A percentile compares a stretch with the other conserved stretches of the same genome.
Conservation (phyloP, 2,113 vertebrate species). For the Actenoides hombroni region DNA sequence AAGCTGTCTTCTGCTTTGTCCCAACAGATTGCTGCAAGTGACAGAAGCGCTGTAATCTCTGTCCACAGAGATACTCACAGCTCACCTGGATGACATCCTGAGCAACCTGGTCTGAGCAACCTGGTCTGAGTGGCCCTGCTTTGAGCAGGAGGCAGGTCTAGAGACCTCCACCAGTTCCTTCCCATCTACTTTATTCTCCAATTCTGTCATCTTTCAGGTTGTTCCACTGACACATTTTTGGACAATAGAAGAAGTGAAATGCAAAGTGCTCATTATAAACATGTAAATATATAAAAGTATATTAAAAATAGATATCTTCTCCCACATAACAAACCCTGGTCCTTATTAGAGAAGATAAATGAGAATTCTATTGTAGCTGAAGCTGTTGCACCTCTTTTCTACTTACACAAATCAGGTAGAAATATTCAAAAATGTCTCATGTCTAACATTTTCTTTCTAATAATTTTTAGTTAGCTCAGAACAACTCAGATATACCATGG, state of each 20-base stretch:
- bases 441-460: background rate
- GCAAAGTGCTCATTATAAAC: background rate
- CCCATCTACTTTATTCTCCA: background rate
- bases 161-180: background rate
- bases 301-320: background rate
- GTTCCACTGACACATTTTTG: background rate
- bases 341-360: background rate
- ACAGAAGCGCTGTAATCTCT: fast-evolving
- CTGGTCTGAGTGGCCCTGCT: background rate
- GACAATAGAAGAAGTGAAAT: background rate
- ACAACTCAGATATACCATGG: background rate
- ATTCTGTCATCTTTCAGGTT: background rate
- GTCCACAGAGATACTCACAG: background rate
- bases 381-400: background rate
- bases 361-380: background rate
- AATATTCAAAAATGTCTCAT: background rate
- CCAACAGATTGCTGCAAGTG: background rate
- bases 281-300: background rate
- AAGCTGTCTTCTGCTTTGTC: background rate
- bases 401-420: background rate
- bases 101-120: background rate
- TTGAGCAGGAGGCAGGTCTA: background rate
- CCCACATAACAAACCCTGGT: background rate
- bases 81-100: background rate
- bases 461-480: constrained; percentile 30